Base-by-base conservation (phyloP, 2,113 vertebrate genomes). In the Turnix velox region DNA sequence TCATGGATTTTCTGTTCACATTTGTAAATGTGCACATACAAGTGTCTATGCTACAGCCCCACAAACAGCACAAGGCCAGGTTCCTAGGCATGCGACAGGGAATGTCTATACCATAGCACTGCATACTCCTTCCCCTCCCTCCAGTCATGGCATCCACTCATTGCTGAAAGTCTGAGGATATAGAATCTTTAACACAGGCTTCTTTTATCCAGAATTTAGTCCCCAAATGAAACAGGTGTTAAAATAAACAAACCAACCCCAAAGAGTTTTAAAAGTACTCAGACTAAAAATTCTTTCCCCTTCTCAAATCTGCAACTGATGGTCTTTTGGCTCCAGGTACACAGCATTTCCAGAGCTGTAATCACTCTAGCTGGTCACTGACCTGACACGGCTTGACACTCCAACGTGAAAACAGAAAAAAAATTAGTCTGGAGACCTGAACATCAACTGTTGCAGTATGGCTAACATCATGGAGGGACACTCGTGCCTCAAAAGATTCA, bases 201-300 rank as follows among this genome's bases (percentile, higher is more conserved):
- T 82, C 63, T 81, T 96, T 95, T 75, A 96, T 94, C 88, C 94
- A 90, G 35, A 37, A 87, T 73, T 75, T 39, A 93, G 91, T 76
- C 86, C 94, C 69, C 74, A 88, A 92, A 95, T 94, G 90, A 90
- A 93, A 96, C 95, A 95, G 81, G 92, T 95, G 94, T 96, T 96
- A 96, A 96, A 25, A 95, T 87, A 96, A 96, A 95, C 91, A 96
- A 96, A 93, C 94, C 87, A 94, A 92, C 45, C 69, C 90, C 80
- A 68, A 92, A 91, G 80, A 93, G 86, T 90, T 95, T 95, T 61
- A 91, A 82, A 95, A 87, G 37, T 25, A 90, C 90, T 94, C 95
- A 87, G 74, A 73, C 52, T 57, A 35, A 68, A 95, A 96, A 96
- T 96, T 95, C 84, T 94, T 94, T 93, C 91, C 86, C 83, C 87